These are phyloP conservation scores for Keiferia lycopersicella DNA, from an alignment of 2,888 invertebrate species.

Conservation along the genomic window DNA sequence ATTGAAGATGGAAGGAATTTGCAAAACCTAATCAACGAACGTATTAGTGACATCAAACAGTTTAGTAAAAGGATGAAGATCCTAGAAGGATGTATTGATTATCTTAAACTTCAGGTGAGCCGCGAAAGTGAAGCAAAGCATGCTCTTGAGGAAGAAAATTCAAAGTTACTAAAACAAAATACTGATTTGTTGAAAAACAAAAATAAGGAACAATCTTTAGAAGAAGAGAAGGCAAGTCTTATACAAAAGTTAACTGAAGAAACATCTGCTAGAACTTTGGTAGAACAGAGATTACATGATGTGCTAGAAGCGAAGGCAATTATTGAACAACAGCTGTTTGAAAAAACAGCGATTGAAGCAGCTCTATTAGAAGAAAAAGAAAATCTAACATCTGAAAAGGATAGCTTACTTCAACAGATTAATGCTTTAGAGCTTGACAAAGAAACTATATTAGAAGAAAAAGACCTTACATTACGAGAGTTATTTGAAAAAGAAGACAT, in stretches of 20 bases:
- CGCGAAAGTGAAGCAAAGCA: constrained; percentile 37
- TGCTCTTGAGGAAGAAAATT: constrained; percentile 38
- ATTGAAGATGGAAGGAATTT: constrained; percentile 16
- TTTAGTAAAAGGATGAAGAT: constrained; percentile 33
- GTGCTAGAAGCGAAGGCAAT: constrained; percentile 34
- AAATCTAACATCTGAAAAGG: neutral
- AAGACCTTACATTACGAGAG: neutral
- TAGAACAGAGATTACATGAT: constrained; percentile 31
- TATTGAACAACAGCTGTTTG: constrained; percentile 21
- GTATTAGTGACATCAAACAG: constrained; percentile 21
- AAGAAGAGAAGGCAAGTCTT: constrained; percentile 40
- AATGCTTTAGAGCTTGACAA: constrained; percentile 35
- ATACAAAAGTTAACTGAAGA: constrained; percentile 39
- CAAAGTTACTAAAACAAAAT: constrained; percentile 35
- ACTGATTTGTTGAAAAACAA: constrained; percentile 31
- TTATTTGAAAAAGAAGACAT: constrained; percentile 2
- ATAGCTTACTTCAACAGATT: neutral
- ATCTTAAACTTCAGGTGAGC: constrained; percentile 30
- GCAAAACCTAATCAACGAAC: constrained; percentile 20
- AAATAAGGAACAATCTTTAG: constrained; percentile 28
- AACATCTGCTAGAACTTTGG: constrained; percentile 40
- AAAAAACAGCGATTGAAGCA: neutral
- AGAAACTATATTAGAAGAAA: constrained; percentile 27
- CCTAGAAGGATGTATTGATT: constrained; percentile 25
- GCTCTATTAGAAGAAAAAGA: neutral